Percentiles rank a stretch among this genome's conserved stretches.
phyloP scores from a whole-genome alignment of 1,140 invertebrate genomes.

The Aphelinus certus region DNA sequence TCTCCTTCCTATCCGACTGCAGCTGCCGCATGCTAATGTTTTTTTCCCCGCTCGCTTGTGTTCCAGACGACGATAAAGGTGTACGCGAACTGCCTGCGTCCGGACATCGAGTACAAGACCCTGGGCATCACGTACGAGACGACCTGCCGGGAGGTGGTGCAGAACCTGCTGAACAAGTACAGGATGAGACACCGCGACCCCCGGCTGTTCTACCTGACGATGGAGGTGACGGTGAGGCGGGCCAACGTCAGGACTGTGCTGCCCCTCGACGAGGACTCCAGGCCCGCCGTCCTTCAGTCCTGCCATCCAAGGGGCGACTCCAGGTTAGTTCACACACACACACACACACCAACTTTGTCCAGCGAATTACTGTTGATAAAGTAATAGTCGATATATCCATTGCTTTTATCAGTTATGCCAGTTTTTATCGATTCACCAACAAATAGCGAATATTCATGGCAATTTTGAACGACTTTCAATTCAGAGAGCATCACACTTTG shows the following conservation, averaged over 20 bases:
- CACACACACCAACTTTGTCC: background rate
- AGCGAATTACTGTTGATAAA: background rate
- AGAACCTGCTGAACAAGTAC: slow-evolving; percentile 86
- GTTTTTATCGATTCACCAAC: slow-evolving; percentile 25
- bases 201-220: slow-evolving; percentile 90
- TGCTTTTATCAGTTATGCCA: background rate
- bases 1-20: too few relatives aligned
- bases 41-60: slow-evolving; percentile 11
- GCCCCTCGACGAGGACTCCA: slow-evolving; percentile 86
- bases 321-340: slow-evolving; percentile 69
- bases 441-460: too few relatives aligned
- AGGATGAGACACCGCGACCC: slow-evolving; percentile 91
- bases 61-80: slow-evolving; percentile 91
- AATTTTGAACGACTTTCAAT: too few relatives aligned
- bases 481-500: too few relatives aligned
- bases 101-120: slow-evolving; percentile 94
- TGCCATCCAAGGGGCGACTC: slow-evolving; percentile 92
- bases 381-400: background rate
- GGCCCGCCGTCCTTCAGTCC: slow-evolving; percentile 87
- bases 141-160: slow-evolving; percentile 85
- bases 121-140: slow-evolving; percentile 86
- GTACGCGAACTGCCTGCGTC: slow-evolving; percentile 85
- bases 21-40: too few relatives aligned
- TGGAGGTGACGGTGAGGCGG: slow-evolving; percentile 88
- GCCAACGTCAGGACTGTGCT: slow-evolving; percentile 84